Percentiles rank a stretch among this genome's conserved stretches.
phyloP scores from a whole-genome alignment of 2,113 vertebrate species.

The Collichthys lucidus region DNA sequence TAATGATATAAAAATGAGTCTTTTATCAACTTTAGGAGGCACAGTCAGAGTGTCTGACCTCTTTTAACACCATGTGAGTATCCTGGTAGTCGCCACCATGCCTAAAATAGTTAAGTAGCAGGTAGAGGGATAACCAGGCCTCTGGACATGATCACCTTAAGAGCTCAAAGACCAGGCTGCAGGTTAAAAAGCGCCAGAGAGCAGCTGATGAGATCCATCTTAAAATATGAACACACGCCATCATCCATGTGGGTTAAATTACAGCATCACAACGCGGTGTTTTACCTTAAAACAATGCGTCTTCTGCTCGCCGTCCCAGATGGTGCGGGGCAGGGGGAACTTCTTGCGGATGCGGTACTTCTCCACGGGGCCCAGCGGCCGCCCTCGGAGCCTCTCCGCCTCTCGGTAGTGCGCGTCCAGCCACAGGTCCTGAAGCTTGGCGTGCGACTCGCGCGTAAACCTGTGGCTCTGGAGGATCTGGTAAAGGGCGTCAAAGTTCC shows the following conservation, averaged over 20 bases:
- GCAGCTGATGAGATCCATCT: not conserved
- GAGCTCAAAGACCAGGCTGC: conserved; percentile 53
- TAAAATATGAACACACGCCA: not conserved
- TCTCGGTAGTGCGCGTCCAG: conserved; percentile 87
- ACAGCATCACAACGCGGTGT: not conserved
- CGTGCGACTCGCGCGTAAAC: conserved; percentile 86
- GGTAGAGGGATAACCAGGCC: conserved; percentile 33
- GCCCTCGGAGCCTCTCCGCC: conserved; percentile 84
- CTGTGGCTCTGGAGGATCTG: conserved; percentile 86
- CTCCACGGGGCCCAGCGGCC: conserved; percentile 85
- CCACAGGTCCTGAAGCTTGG: conserved; percentile 87
- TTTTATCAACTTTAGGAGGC: not conserved
- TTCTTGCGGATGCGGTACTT: conserved; percentile 89
- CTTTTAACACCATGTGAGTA: not conserved
- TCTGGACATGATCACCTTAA: conserved; percentile 55
- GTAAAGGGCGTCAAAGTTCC: conserved; percentile 86
- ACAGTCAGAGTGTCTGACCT: not conserved
- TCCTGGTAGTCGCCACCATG: conserved; percentile 12
- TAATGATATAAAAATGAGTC: too few species aligned
- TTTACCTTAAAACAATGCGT: conserved; percentile 88
- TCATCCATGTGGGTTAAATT: not conserved
- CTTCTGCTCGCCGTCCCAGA: conserved; percentile 89
- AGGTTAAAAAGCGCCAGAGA: conserved; percentile 21
- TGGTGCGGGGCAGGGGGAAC: conserved; percentile 86
- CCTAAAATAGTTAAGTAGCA: conserved; percentile 27